Evolutionary conservation across 1,140 invertebrate species (phyloP).

Genomic region (Drosophila parabipectinata): DNA sequence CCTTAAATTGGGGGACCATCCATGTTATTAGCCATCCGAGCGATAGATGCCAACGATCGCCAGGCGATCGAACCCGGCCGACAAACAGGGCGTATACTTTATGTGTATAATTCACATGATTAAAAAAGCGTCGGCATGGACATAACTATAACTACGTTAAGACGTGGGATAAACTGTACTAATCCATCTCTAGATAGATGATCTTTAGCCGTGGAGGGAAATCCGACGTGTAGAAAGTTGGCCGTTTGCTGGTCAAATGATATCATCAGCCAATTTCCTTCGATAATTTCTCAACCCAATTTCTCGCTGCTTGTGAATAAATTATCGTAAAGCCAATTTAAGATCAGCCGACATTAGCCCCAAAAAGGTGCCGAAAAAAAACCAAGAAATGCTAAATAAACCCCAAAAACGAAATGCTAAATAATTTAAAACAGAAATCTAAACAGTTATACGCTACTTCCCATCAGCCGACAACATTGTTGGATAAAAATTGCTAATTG

Average conservation of each 20-base stretch:
- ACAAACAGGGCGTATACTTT: slow-evolving; percentile 46
- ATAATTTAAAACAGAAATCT: slow-evolving; percentile 36
- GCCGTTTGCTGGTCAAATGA: slow-evolving; percentile 15
- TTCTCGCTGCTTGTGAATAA: slow-evolving; percentile 36
- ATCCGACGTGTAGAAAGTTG: slow-evolving; percentile 45
- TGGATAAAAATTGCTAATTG: slow-evolving; percentile 69
- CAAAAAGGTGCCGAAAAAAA: slow-evolving; percentile 32
- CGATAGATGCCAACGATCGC: slow-evolving; percentile 52
- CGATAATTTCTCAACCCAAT: slow-evolving; percentile 45
- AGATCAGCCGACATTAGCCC: slow-evolving; percentile 30
- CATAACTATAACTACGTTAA: slow-evolving; percentile 6
- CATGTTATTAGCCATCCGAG: slow-evolving; percentile 50
- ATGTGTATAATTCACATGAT: slow-evolving; percentile 39
- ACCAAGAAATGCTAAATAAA: slow-evolving; percentile 5
- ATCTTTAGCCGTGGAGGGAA: slow-evolving; percentile 20
- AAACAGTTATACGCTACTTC: slow-evolving; percentile 54
- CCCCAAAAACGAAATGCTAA: slow-evolving; percentile 21
- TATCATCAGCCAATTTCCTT: slow-evolving; percentile 51
- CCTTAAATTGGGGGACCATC: slow-evolving; percentile 52
- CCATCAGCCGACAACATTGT: slow-evolving; percentile 51
- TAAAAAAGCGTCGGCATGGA: slow-evolving; percentile 10
- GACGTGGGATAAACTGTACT: slow-evolving; percentile 41
- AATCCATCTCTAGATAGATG: slow-evolving; percentile 10
- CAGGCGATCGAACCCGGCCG: slow-evolving; percentile 17
- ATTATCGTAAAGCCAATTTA: slow-evolving; percentile 34